phyloP scores from a whole-genome alignment of 2,888 invertebrate species.

The Tethea ocularis region DNA sequence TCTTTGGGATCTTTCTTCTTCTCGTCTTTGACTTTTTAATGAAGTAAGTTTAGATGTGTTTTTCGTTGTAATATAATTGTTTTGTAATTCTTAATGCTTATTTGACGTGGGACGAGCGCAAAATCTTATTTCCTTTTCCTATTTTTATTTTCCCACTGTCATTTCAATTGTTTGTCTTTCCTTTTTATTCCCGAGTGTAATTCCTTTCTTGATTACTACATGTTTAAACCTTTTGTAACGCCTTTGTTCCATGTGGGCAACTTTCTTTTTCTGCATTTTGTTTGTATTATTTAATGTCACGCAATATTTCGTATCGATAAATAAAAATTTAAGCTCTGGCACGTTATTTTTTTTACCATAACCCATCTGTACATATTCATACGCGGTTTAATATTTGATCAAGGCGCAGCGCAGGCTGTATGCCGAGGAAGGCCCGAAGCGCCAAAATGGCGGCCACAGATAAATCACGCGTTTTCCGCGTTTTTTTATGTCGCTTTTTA shows the following conservation, averaged over 20 bases:
- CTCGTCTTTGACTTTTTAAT: slow-evolving; percentile 4
- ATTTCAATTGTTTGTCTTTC: background rate
- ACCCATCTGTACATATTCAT: slow-evolving; percentile 31
- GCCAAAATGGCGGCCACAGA: slow-evolving; percentile 50
- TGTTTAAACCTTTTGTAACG: background rate
- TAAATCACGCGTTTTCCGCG: slow-evolving; percentile 55
- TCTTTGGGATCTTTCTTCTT: background rate
- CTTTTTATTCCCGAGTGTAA: background rate
- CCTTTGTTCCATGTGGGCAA: background rate
- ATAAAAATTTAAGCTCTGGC: slow-evolving; percentile 11
- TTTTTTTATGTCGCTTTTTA: slow-evolving; percentile 47
- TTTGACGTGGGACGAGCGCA: slow-evolving; percentile 6
- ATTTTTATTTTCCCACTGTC: background rate
- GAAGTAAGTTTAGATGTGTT: slow-evolving; percentile 6
- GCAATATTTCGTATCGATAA: background rate
- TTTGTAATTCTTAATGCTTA: background rate
- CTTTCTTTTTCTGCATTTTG: background rate
- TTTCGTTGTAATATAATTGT: slow-evolving; percentile 7
- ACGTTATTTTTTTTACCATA: slow-evolving; percentile 7
- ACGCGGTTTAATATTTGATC: slow-evolving; percentile 54
- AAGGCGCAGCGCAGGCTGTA: slow-evolving; percentile 27
- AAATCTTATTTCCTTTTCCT: slow-evolving; percentile 2
- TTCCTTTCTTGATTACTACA: background rate
- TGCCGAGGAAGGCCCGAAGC: slow-evolving; percentile 8
- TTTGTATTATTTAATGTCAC: background rate